Conservation (phyloP, 2,888 invertebrate genomes). For the Lithophane socia region DNA sequence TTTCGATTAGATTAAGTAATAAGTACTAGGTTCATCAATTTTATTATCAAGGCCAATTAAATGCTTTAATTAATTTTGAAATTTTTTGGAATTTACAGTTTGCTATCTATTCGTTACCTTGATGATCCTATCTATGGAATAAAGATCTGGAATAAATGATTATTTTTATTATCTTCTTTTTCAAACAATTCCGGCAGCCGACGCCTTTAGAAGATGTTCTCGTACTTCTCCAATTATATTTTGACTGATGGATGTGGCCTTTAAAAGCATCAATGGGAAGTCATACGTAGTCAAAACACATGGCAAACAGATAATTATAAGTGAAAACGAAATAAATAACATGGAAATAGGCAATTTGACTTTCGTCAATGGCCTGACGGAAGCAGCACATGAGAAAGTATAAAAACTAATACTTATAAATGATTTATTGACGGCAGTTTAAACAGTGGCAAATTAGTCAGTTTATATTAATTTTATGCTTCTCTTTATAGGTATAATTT, state of each 20-base stretch:
- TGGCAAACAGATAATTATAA: slow-evolving; percentile 30
- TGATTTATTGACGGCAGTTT: slow-evolving; percentile 52
- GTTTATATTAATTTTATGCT: slow-evolving; percentile 37
- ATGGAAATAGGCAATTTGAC: slow-evolving; percentile 51
- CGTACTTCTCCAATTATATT: background rate
- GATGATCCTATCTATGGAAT: no score
- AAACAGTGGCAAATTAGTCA: slow-evolving; percentile 42
- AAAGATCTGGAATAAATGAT: no score
- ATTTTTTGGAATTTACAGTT: background rate
- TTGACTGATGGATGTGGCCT: background rate
- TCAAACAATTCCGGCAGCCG: background rate
- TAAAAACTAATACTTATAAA: slow-evolving; percentile 38
- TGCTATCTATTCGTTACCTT: slow-evolving; percentile 5
- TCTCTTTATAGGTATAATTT: slow-evolving; percentile 51
- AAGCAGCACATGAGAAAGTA: slow-evolving; percentile 62
- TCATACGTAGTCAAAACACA: slow-evolving; percentile 20
- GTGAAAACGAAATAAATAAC: slow-evolving; percentile 54
- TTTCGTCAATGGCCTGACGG: slow-evolving; percentile 53
- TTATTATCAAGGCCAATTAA: slow-evolving; percentile 7
- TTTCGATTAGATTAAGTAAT: slow-evolving; percentile 40
- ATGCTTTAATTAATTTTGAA: background rate
- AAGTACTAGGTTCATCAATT: slow-evolving; percentile 20
- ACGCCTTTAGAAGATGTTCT: background rate
- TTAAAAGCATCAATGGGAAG: slow-evolving; percentile 24
- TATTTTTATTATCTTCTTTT: background rate